phyloP scores from a whole-genome alignment of 2,888 invertebrate species.

The Caenorhabditis wallacei region DNA sequence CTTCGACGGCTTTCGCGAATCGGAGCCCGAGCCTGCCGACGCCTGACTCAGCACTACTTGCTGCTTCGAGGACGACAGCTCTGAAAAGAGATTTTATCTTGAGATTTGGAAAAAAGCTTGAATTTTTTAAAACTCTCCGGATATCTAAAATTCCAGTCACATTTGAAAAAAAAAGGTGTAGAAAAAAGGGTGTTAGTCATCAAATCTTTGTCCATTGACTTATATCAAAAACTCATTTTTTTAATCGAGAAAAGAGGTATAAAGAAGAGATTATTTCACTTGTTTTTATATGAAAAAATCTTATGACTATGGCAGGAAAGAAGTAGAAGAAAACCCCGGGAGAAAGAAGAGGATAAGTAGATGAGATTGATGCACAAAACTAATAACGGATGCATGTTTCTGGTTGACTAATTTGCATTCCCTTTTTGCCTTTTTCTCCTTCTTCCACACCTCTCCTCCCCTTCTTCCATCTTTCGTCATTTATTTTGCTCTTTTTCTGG shows the following conservation, averaged over 20 bases:
- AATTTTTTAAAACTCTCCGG: background rate
- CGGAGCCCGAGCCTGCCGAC: slow-evolving; percentile 57
- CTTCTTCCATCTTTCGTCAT: slow-evolving; percentile 22
- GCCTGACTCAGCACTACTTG: slow-evolving; percentile 70
- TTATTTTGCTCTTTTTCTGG: slow-evolving; percentile 7
- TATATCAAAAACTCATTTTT: background rate
- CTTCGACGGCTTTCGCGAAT: slow-evolving; percentile 65
- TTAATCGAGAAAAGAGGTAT: slow-evolving; percentile 2
- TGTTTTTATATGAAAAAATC: slow-evolving; percentile 18
- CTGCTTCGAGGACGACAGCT: slow-evolving; percentile 63
- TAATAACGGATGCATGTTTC: slow-evolving; percentile 62
- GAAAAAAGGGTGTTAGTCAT: background rate
- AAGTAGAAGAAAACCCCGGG: slow-evolving; percentile 9
- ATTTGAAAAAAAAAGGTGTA: too few species aligned
- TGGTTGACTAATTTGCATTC: slow-evolving; percentile 65
- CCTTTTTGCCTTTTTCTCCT: slow-evolving; percentile 7
- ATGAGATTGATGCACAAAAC: slow-evolving; percentile 63
- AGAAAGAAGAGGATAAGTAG: slow-evolving; percentile 47
- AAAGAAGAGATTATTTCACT: slow-evolving; percentile 21
- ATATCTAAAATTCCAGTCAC: too few species aligned
- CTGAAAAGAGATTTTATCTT: too few species aligned
- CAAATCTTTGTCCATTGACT: background rate
- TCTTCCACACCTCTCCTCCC: slow-evolving; percentile 29
- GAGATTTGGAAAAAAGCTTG: too few species aligned
- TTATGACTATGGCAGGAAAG: slow-evolving; percentile 35